Conservation (phyloP, 2,888 invertebrate species). For the Aspidiotus rigidus region DNA sequence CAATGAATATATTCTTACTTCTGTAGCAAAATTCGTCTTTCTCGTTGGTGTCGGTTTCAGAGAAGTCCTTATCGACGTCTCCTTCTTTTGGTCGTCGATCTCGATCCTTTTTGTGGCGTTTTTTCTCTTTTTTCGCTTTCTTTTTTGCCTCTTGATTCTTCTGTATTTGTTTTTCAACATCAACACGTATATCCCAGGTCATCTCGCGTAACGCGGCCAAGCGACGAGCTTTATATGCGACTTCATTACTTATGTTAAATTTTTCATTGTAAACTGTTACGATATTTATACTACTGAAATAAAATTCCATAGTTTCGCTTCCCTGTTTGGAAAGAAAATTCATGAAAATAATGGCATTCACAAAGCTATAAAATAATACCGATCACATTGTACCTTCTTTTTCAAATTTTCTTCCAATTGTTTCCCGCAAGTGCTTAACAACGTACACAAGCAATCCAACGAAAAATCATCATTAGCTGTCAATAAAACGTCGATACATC, state of each 20-base stretch:
- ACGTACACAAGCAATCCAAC: conserved; percentile 83
- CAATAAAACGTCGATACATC: conserved; percentile 67
- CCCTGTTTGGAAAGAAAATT: conserved; percentile 5
- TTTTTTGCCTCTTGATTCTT: conserved; percentile 28
- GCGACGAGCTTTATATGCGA: conserved; percentile 29
- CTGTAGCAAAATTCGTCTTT: conserved; percentile 25
- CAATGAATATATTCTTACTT: neutral
- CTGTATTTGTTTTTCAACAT: conserved; percentile 25
- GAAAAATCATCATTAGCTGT: conserved; percentile 75
- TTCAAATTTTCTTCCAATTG: conserved; percentile 53
- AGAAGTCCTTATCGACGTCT: conserved; percentile 18
- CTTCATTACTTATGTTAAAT: conserved; percentile 29
- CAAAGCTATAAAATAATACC: neutral
- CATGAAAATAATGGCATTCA: neutral
- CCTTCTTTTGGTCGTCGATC: conserved; percentile 19
- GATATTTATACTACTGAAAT: conserved; percentile 25
- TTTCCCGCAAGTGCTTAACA: conserved; percentile 83
- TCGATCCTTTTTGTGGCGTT: conserved; percentile 23
- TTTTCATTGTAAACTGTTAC: conserved; percentile 26
- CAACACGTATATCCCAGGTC: conserved; percentile 31
- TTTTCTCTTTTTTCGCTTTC: conserved; percentile 29
- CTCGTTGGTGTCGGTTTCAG: conserved; percentile 27
- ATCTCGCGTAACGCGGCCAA: conserved; percentile 23
- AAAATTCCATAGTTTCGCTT: conserved; percentile 28
- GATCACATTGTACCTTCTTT: conserved; percentile 10